Conservation (phyloP, 2,113 vertebrate genomes). For the Murina feae region DNA sequence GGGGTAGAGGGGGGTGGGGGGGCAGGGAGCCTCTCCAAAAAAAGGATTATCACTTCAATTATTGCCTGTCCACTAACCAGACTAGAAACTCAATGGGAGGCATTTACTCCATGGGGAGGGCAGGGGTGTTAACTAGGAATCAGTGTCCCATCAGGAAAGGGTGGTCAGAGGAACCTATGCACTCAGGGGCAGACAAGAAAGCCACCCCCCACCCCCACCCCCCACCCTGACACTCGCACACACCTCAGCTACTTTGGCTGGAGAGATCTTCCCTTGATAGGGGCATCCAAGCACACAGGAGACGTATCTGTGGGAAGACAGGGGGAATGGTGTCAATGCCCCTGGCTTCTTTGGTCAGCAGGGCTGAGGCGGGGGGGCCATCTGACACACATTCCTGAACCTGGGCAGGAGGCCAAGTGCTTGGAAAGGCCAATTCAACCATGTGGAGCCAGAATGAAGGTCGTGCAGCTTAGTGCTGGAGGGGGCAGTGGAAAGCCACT, state of each 20-base stretch:
- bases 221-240: conserved; percentile 62
- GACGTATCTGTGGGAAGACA: conserved; percentile 85
- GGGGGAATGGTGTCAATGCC: not conserved
- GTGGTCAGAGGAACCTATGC: not conserved
- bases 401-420: not conserved
- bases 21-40: not conserved
- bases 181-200: not conserved
- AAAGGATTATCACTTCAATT: not conserved
- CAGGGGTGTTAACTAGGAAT: not conserved
- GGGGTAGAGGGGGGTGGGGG: not conserved
- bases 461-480: not conserved
- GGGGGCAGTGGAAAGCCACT: not conserved
- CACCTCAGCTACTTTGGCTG: conserved; percentile 94
- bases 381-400: not conserved
- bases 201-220: not conserved
- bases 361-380: not conserved
- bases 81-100: not conserved
- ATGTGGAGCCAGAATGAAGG: not conserved
- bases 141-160: not conserved
- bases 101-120: not conserved
- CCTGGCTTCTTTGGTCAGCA: not conserved
- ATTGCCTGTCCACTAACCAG: not conserved
- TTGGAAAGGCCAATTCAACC: not conserved
- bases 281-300: conserved; percentile 97
- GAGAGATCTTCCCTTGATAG: conserved; percentile 93